These are phyloP conservation scores for Vanacampus margaritifer DNA, from an alignment of 2,113 vertebrate genomes.

Conservation along the genomic window DNA sequence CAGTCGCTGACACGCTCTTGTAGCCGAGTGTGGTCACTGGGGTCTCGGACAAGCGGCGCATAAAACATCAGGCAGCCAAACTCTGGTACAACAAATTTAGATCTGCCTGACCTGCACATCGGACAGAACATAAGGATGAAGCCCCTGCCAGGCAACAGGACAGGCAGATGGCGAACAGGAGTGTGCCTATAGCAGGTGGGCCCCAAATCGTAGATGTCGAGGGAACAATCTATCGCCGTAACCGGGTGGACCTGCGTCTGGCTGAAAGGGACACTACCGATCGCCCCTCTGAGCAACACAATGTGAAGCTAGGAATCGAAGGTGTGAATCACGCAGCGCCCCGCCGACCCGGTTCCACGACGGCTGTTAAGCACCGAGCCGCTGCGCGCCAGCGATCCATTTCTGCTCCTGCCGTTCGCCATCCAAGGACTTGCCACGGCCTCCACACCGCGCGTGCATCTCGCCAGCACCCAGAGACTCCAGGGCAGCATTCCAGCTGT, in stretches of 20 bases:
- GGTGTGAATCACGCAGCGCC: no score
- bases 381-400: no score
- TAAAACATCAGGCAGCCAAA: background rate
- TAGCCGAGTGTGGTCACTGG: background rate
- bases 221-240: background rate
- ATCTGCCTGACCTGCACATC: background rate
- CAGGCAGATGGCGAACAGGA: background rate
- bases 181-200: background rate
- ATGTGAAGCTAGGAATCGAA: no score
- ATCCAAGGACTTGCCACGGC: no score
- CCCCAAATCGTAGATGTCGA: background rate
- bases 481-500: no score
- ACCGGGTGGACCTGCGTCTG: background rate
- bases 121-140: background rate
- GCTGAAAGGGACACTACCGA: background rate
- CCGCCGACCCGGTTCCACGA: no score
- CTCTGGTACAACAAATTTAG: background rate
- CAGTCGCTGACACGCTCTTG: background rate
- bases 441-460: no score
- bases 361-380: no score
- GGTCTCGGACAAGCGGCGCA: background rate
- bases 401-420: no score
- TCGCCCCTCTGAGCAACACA: no score
- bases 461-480: no score
- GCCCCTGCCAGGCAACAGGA: background rate